phyloP scores from a whole-genome alignment of 2,888 invertebrate species.

The Mythimna loreyi region DNA sequence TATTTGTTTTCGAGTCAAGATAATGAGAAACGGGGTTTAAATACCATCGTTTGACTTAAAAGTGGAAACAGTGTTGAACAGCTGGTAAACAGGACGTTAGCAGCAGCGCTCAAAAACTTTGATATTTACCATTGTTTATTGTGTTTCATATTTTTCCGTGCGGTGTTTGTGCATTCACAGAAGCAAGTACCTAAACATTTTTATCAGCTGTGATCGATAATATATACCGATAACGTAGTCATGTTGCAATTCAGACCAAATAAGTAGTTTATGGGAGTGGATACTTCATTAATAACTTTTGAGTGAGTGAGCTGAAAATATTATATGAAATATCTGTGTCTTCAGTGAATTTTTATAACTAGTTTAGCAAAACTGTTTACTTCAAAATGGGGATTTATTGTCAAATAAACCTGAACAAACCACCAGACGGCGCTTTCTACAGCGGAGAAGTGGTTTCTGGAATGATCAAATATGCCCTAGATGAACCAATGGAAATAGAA shows the following conservation, averaged over 20 bases:
- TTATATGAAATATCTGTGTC: background rate
- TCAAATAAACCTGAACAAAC: constrained; percentile 68
- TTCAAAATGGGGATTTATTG: constrained; percentile 71
- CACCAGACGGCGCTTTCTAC: constrained; percentile 63
- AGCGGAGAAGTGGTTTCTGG: constrained; percentile 69
- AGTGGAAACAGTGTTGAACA: background rate
- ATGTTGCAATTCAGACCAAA: background rate
- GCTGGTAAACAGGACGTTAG: background rate
- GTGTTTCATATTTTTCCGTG: background rate
- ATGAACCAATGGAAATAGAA: constrained; percentile 66
- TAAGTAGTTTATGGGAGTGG: background rate
- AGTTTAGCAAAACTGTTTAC: background rate
- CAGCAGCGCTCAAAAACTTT: background rate
- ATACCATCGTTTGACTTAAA: background rate
- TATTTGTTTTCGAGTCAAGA: constrained; percentile 17
- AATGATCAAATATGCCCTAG: constrained; percentile 69
- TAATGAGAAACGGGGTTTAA: background rate
- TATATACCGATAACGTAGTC: constrained; percentile 19
- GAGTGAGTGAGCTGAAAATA: background rate
- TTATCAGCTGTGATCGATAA: constrained; percentile 8
- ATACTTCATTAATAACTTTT: background rate
- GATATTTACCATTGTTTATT: background rate
- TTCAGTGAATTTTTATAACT: background rate
- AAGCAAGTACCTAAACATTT: background rate
- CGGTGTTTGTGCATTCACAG: background rate